Conservation (phyloP, 2,113 vertebrate genomes). For the Martes martes region DNA sequence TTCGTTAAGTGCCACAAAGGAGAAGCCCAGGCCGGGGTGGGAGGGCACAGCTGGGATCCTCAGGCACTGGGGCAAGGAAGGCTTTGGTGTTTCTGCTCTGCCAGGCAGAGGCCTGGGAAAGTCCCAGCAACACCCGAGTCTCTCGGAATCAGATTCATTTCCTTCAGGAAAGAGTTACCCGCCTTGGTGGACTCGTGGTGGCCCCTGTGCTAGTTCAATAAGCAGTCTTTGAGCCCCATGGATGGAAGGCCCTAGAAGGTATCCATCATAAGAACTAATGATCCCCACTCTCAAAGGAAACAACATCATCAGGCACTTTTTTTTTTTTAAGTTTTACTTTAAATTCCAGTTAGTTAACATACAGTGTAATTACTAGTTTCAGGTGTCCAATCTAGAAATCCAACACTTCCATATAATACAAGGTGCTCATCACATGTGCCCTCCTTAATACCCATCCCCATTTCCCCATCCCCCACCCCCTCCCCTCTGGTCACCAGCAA, state of each 20-base stretch:
- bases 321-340: background rate
- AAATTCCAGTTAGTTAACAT: background rate
- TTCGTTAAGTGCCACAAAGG: background rate
- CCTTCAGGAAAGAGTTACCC: background rate
- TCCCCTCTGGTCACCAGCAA: background rate
- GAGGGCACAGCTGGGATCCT: fast-evolving
- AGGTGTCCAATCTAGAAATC: background rate
- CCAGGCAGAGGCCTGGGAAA: background rate
- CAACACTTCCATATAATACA: background rate
- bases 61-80: no score
- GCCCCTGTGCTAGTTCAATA: background rate
- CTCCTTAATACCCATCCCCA: background rate
- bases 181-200: no score
- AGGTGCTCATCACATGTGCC: background rate
- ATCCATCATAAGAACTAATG: background rate
- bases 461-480: background rate
- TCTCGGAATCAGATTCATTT: background rate
- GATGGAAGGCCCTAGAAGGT: background rate
- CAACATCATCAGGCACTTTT: background rate
- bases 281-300: background rate
- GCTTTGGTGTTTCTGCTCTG: background rate
- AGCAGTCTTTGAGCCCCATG: no score
- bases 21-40: background rate
- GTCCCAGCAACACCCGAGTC: background rate
- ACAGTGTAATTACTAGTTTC: background rate